A percentile compares a stretch with the other conserved stretches of the same genome.
These are phyloP conservation scores for Stomorhina lunata DNA, from an alignment of 2,888 invertebrate species.

Conservation along the genomic window DNA sequence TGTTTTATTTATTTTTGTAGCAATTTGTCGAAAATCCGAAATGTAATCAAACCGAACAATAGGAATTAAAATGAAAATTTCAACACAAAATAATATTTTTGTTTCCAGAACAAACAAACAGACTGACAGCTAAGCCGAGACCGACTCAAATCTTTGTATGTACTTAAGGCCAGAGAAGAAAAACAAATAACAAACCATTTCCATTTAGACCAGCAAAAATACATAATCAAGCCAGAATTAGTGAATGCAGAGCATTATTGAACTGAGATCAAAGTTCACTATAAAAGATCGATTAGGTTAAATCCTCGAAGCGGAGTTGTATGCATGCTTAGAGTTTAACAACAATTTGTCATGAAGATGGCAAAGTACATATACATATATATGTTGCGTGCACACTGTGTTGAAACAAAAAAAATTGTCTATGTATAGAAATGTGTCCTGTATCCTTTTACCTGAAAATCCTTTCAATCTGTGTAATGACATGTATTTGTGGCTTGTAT, in stretches of 20 bases:
- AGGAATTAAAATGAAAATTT: conserved; percentile 38
- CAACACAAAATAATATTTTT: conserved; percentile 48
- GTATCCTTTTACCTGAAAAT: conserved; percentile 48
- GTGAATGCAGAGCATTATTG: conserved; percentile 16
- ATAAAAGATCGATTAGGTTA: conserved; percentile 47
- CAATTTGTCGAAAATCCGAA: conserved; percentile 62
- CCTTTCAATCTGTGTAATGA: conserved; percentile 28
- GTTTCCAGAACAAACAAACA: conserved; percentile 43
- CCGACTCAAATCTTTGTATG: not conserved
- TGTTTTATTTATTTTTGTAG: conserved; percentile 11
- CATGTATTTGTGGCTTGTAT: conserved; percentile 36
- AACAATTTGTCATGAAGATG: conserved; percentile 39
- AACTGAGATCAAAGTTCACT: conserved; percentile 31
- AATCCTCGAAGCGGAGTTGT: conserved; percentile 12
- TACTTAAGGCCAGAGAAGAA: not conserved
- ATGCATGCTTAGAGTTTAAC: not conserved
- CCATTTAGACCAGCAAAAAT: not conserved
- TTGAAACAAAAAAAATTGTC: too few relatives aligned
- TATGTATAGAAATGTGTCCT: not conserved
- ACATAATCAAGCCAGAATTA: not conserved
- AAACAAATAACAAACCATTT: not conserved
- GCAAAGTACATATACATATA: not conserved
- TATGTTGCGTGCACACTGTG: not conserved
- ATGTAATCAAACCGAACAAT: conserved; percentile 53
- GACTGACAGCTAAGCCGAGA: conserved; percentile 17